Conservation (phyloP, 2,797 vertebrate species). For the Dromococcyx pavoninus region DNA sequence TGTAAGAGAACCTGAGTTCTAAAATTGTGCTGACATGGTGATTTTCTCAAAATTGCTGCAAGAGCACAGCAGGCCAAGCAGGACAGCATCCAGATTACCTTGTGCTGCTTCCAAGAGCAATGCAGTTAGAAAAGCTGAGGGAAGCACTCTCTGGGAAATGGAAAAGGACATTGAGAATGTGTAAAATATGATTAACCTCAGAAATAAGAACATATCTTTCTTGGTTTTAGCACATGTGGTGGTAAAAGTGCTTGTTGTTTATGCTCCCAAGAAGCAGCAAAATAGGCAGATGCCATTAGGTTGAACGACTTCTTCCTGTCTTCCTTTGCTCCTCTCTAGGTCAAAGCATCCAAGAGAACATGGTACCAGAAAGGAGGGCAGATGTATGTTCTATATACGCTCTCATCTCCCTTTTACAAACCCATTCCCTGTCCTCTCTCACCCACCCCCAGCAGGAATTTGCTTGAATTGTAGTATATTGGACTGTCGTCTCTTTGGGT, state of each 20-base stretch:
- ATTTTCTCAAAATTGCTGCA: conserved; percentile 9
- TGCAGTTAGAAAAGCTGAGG: neutral
- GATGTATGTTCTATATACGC: neutral
- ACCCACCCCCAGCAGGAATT: neutral
- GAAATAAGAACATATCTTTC: neutral
- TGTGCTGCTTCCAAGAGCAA: conserved; percentile 41
- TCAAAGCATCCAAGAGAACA: neutral
- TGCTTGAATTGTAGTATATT: neutral
- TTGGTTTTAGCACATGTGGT: neutral
- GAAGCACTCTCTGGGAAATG: conserved; percentile 10
- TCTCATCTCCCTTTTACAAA: neutral
- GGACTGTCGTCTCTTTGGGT: neutral
- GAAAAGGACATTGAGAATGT: neutral
- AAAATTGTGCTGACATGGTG: neutral
- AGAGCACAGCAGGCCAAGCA: neutral
- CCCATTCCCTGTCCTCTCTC: neutral
- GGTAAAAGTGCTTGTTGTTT: neutral
- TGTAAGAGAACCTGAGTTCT: neutral
- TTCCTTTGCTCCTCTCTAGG: neutral
- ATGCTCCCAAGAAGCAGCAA: neutral
- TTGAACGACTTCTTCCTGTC: neutral
- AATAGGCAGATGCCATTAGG: neutral
- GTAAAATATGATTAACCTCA: neutral
- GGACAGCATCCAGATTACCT: conserved; percentile 44
- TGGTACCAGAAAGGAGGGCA: neutral